phyloP scores from a whole-genome alignment of 1,140 invertebrate species.

The Drosophila sp. region DNA sequence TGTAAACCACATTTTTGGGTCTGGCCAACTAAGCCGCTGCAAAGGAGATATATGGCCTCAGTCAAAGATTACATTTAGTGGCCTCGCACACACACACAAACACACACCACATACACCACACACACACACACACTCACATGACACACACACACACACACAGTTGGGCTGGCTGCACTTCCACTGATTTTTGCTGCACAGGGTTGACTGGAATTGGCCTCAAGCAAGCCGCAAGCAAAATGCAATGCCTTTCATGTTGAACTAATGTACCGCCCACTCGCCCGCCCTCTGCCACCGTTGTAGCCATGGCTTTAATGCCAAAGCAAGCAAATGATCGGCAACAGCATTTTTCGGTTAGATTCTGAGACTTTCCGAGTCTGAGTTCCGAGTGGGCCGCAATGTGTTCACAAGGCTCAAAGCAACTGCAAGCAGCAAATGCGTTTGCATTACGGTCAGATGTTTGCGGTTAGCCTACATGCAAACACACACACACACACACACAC shows the following conservation, averaged over 20 bases:
- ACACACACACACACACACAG: conserved; percentile 2
- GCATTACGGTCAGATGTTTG: conserved; percentile 80
- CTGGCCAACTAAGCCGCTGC: conserved; percentile 55
- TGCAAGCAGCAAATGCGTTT: conserved; percentile 64
- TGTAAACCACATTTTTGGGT: conserved; percentile 65
- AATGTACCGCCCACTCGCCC: conserved; percentile 14
- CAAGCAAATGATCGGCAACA: conserved; percentile 62
- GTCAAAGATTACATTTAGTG: conserved; percentile 77
- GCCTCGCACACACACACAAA: conserved; percentile 11
- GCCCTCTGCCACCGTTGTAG: too few species aligned
- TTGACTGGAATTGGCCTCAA: conserved; percentile 40
- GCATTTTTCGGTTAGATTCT: conserved; percentile 49
- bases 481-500: conserved; percentile 27
- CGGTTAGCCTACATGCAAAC: conserved; percentile 46
- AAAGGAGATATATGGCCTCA: conserved; percentile 76
- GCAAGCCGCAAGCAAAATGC: conserved; percentile 56
- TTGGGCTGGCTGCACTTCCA: background rate
- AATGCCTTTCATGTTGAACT: conserved; percentile 57
- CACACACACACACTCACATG: background rate
- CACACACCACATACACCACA: conserved; percentile 7
- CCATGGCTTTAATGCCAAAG: conserved; percentile 32
- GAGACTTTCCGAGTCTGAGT: conserved; percentile 33
- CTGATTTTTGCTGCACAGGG: conserved; percentile 29
- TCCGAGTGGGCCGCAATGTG: conserved; percentile 26
- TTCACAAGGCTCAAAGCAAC: conserved; percentile 33